Base-by-base conservation (phyloP, 2,888 invertebrate species). In the Asteroscopus sphinx region DNA sequence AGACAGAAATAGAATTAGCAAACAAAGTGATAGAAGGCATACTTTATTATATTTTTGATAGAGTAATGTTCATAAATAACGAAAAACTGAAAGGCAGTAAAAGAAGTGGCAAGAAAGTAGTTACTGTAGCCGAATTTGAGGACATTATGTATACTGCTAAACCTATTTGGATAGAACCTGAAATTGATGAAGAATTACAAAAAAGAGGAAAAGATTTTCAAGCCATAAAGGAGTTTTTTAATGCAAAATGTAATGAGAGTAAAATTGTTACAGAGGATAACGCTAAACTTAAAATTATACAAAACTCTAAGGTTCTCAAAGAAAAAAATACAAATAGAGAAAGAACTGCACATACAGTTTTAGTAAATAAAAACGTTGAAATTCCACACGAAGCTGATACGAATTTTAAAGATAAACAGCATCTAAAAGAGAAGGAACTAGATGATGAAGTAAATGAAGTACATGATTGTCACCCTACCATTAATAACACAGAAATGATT, bases 81-180 rank as follows among this genome's bases (percentile, higher is more conserved):
- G 76, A 82, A 12, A 72, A 77, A n/a, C 72, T 72, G 28, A 91
- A 84, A 65, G 59, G 70, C 21, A 86, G 73, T 54, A 62, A 61
- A 61, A 82, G 63, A 37, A 62, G 32, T 65, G 67, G 32, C 25
- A 82, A 91, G 63, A 85, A 64, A 51, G 92, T 93, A 0, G 61
- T 93, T 0, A 93, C 93, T 8, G 83, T 94, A 1, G 92, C 85
- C 1, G 93, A 94, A 61, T 67, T 57, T 16, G 93, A 92, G 78
- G 93, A 94, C 72, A 90, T 93, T 53, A 53, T 94, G 15, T 89
- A 73, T 41, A 93, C 93, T 0, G 83, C 93, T 9, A 49, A 73
- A 6, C 61, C 76, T 35, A 51, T 86, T 13, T 91, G 88, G 88
- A 32, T 47, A 2, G 68, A 73, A 32, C 11, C 21, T 7, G 54